Evolutionary conservation across 2,113 vertebrate species (phyloP).

Genomic region (Proterorhinus semilunaris): DNA sequence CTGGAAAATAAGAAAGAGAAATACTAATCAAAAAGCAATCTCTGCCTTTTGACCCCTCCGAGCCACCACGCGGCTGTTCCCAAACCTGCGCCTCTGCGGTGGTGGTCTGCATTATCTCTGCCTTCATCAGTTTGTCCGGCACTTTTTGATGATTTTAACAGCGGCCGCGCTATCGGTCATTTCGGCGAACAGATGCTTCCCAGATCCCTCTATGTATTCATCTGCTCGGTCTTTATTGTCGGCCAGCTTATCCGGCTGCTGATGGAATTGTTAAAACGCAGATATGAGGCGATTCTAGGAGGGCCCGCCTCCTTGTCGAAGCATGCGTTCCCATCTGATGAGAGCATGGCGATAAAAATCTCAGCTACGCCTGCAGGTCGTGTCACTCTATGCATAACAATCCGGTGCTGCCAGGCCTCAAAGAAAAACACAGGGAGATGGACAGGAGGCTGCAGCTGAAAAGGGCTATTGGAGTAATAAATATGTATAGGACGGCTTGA

Average conservation of each 20-base stretch:
- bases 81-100: constrained; percentile 20
- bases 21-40: constrained; percentile 37
- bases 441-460: constrained; percentile 28
- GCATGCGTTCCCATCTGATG: constrained; percentile 73
- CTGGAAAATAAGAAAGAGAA: constrained; percentile 14
- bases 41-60: constrained; percentile 29
- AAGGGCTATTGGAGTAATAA: constrained; percentile 44
- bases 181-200: constrained; percentile 61
- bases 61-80: constrained; percentile 44
- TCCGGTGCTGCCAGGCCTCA: constrained; percentile 48
- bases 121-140: constrained; percentile 42
- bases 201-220: constrained; percentile 69
- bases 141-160: constrained; percentile 68
- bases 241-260: constrained; percentile 66
- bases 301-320: constrained; percentile 65
- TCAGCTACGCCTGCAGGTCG: constrained; percentile 68
- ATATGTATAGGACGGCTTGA: constrained; percentile 64
- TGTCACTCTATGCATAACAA: constrained; percentile 75
- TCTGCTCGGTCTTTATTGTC: constrained; percentile 66
- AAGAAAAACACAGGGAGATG: constrained; percentile 50
- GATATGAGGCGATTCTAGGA: constrained; percentile 68
- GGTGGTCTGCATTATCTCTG: constrained; percentile 43
- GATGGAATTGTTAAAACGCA: constrained; percentile 77
- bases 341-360: constrained; percentile 72
- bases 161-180: constrained; percentile 61